Base-by-base conservation (phyloP, 2,113 vertebrate species). In the Tragelaphus buxtoni region DNA sequence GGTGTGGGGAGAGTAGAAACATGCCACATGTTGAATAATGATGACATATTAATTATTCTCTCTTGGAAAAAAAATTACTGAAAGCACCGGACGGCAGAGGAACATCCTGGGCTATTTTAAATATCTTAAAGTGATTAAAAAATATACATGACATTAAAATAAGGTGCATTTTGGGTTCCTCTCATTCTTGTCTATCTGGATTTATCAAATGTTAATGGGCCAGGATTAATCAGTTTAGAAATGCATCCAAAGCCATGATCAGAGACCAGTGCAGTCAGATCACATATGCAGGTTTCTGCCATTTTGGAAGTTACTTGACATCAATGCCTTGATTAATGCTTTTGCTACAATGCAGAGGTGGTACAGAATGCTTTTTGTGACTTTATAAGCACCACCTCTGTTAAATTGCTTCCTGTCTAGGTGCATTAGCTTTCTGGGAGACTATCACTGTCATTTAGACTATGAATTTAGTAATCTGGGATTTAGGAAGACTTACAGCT, bases 191-290 rank as follows among this genome's bases (percentile, higher is more conserved):
- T 97, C 98, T 97, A 63, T 51, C 85, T 60, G 51, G 93, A 85
- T 96, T 89, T 90, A 95, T 94, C 92, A 98, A 96, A 98, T 96
- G 10, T 60, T 95, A 49, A 91, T 1, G 26, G 0, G 0, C 69
- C 96, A 97, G 91, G 96, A 93, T 96, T 87, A 97, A 77, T 97
- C 97, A 96, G 88, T 98, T 97, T 98, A 96, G 94, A 97, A 98
- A 98, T 97, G 55, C 88, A 97, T 97, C 95, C 96, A 98, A 98
- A 94, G 7, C 55, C 13, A 2, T 81, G 92, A 98, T 98, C 96
- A 98, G 98, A 98, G 96, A 96, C 35, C 61, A 90, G 18, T 28
- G 35, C 39, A 35, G 89, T 88, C 76, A 77, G 58, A 81, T 85
- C 49, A n/a, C 4, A 51, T 92, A 90, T 0, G 0, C 60, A 93